Evolutionary conservation across 1,140 invertebrate species (phyloP).

Genomic region (Saccostrea cuccullata): DNA sequence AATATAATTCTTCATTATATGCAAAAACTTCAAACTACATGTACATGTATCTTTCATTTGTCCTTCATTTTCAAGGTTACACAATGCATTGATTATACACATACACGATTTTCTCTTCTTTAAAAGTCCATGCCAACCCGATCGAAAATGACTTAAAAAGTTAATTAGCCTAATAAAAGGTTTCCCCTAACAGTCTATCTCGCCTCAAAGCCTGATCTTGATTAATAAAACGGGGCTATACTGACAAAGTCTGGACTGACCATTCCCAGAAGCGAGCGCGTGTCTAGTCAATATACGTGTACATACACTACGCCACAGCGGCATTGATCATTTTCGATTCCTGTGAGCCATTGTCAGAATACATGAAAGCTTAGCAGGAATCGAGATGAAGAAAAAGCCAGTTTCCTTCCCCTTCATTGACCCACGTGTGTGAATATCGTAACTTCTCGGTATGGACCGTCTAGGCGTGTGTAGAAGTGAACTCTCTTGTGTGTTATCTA

Average conservation of each 20-base stretch:
- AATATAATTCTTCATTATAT: no score
- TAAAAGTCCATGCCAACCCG: neutral
- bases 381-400: neutral
- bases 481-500: neutral
- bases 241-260: neutral
- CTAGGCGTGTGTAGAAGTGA: neutral
- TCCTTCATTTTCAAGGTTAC: neutral
- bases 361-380: neutral
- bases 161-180: neutral
- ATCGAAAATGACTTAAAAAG: neutral
- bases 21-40: neutral
- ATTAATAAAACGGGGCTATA: neutral
- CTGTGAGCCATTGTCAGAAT: slow-evolving; percentile 3
- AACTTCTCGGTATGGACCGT: neutral
- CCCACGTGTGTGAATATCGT: neutral
- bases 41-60: no score
- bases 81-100: neutral
- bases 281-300: slow-evolving; percentile 1
- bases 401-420: neutral
- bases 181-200: neutral
- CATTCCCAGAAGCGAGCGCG: neutral
- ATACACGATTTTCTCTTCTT: neutral
- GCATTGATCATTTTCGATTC: slow-evolving; percentile 13
- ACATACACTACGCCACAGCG: neutral
- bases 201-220: neutral